Conservation (phyloP, 2,888 invertebrate genomes). For the Brachycybe producta region DNA sequence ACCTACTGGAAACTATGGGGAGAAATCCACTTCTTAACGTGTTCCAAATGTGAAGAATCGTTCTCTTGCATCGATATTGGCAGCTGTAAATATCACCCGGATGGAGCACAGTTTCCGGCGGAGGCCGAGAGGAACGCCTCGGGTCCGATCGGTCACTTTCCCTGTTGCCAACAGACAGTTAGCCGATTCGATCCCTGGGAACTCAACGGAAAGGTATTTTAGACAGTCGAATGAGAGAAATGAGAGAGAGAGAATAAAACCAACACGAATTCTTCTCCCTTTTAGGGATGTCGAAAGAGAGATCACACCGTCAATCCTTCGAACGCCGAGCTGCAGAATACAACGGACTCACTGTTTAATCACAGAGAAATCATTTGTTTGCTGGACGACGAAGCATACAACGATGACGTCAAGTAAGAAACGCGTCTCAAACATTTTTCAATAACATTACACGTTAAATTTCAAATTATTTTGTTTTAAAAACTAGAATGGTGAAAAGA, state of each 20-base stretch:
- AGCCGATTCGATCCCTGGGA: conserved; percentile 13
- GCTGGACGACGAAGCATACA: not conserved
- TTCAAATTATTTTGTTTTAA: too few relatives aligned
- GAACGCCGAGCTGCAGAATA: not conserved
- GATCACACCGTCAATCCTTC: conserved; percentile 8
- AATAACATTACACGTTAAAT: too few relatives aligned
- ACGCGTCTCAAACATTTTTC: too few relatives aligned
- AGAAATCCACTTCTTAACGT: conserved; percentile 1
- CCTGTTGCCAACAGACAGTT: conserved; percentile 7
- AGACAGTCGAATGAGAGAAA: not conserved
- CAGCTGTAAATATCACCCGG: conserved; percentile 10
- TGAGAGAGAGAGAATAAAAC: not conserved
- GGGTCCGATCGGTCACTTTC: conserved; percentile 3
- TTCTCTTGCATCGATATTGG: not conserved
- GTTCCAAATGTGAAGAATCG: conserved; percentile 2
- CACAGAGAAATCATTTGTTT: conserved; percentile 6
- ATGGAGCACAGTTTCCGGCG: conserved; percentile 1
- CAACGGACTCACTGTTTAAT: not conserved
- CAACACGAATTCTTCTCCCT: not conserved
- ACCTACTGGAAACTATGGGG: conserved; percentile 13
- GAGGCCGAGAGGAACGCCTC: conserved; percentile 1
- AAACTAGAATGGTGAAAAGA: too few relatives aligned
- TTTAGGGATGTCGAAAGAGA: conserved; percentile 10
- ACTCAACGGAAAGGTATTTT: conserved; percentile 2
- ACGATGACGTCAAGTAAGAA: too few relatives aligned